Evolutionary conservation across 2,797 vertebrate species (phyloP), one percentile per base, ranked within the genome.

Genomic region (Sciaenops ocellatus): DNA sequence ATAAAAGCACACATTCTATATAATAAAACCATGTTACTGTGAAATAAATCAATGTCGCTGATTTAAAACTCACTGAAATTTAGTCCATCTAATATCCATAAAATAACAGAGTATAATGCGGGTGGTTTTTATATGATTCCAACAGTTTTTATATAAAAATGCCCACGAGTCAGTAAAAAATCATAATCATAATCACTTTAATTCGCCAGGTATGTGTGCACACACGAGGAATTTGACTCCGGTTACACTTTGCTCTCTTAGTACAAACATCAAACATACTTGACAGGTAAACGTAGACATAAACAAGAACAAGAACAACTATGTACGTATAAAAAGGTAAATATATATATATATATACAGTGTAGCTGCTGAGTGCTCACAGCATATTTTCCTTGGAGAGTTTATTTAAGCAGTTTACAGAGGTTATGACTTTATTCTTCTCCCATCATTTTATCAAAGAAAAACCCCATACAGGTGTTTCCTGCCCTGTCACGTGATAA

Each of bases 401-500:
- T 30, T 30, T 30, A 30, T 30, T 30, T 30, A 30, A 30, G 28
- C 28, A 30, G 28, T 3, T 28, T 28, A 3, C 22, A 59, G 20
- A 38, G 20, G 18, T 24, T 50, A 15, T 4, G 30, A 5, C 11
- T 51, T 70, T 61, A 6, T 6, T 30, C 30, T 30, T 30, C 30
- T 38, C 34, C 41, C 54, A 18, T 1, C 16, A 4, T n/a, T 68
- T 10, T 34, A 3, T 57, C 9, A 70, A 38, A 64, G 74, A 76
- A 17, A 22, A 17, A n/a, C 18, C 30, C 1, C 26, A 42, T 1
- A 3, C 68, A 84, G 79, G 75, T 85, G 85, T 83, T 88, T 89
- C 75, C 82, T 55, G 62, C 8, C 42, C 6, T 63, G 30, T 61
- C 47, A 20, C 22, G 41, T 42, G 62, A 44, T 34, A 78, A 56